Base-by-base conservation (phyloP, 2,888 invertebrate genomes). In the Nipponacmea schrenckii region DNA sequence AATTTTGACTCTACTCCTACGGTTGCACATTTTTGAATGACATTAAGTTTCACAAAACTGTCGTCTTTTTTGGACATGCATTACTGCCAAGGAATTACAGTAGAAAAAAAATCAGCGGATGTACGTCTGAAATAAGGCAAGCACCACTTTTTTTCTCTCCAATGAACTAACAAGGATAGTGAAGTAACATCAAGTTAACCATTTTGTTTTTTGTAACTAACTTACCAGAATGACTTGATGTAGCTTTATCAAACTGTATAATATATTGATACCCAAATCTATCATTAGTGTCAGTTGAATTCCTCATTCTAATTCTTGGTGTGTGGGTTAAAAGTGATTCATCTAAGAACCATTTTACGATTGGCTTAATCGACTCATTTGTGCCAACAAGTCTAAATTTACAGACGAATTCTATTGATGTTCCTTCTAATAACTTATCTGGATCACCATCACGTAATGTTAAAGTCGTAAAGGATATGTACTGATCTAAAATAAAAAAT, bases 171-270 rank as follows among this genome's bases (percentile, higher is more conserved):
- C 31, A 31, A 31, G 31, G 31, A 5, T 31, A 31, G 31, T 5
- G 5, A 5, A 39, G 39, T 39, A 8, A 39, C 10, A 39, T 39
- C 39, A 39, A 39, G 1, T 7, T 39, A 8, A 8, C 7, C 39
- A 39, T 1, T 8, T 39, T 10, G 8, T 7, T 8, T 10, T 39
- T 1, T 39, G 39, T 39, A 39, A 39, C 39, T 39, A 8, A 12
- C 27, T 26, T 31, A 71, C 71, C 71, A 31, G 71, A 26, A 63
- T 71, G 67, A 66, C 63, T 45, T 31, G 67, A n/a, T 56, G 1
- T 24, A 2, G 56, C 24, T 56, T 24, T 56, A 56, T 56, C 24
- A 56, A 56, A 56, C 12, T 20, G 20, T 24, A 56, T 20, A 24
- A 24, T 56, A 56, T 56, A 56, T 24, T 12, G 56, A 56, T 56